These are phyloP conservation scores for Kryptolebias marmoratus DNA, from an alignment of 2,113 vertebrate genomes.

Conservation along the genomic window DNA sequence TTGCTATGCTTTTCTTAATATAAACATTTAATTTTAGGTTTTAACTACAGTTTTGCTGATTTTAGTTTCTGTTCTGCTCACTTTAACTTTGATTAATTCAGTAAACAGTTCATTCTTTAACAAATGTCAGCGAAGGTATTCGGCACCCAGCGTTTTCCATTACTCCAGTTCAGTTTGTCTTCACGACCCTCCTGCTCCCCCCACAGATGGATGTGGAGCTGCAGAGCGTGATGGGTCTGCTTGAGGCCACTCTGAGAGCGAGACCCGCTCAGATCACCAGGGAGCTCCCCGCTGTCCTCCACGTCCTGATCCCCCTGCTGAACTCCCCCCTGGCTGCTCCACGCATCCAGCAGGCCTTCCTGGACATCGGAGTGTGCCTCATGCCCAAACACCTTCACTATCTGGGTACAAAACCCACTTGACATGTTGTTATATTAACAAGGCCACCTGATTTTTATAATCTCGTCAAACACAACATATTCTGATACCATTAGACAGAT, in stretches of 20 bases:
- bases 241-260: constrained; percentile 83
- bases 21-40: too few species aligned
- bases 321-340: constrained; percentile 92
- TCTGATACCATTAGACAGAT: too few species aligned
- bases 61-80: too few species aligned
- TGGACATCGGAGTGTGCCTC: constrained; percentile 88
- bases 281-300: constrained; percentile 87
- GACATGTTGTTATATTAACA: neutral
- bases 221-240: constrained; percentile 84
- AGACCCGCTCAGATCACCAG: constrained; percentile 85
- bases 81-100: too few species aligned
- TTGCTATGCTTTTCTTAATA: too few species aligned
- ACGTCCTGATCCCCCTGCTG: constrained; percentile 88
- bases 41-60: too few species aligned
- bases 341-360: constrained; percentile 83
- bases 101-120: too few species aligned
- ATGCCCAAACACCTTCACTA: constrained; percentile 87
- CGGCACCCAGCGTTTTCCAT: neutral
- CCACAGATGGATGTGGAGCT: constrained; percentile 88
- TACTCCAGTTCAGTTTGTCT: neutral
- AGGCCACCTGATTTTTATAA: too few species aligned
- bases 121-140: too few species aligned
- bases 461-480: too few species aligned
- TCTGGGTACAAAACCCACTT: constrained; percentile 80
- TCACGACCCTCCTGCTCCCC: constrained; percentile 3